Base-by-base conservation (phyloP, 2,888 invertebrate genomes). In the Oscheius sp. region DNA sequence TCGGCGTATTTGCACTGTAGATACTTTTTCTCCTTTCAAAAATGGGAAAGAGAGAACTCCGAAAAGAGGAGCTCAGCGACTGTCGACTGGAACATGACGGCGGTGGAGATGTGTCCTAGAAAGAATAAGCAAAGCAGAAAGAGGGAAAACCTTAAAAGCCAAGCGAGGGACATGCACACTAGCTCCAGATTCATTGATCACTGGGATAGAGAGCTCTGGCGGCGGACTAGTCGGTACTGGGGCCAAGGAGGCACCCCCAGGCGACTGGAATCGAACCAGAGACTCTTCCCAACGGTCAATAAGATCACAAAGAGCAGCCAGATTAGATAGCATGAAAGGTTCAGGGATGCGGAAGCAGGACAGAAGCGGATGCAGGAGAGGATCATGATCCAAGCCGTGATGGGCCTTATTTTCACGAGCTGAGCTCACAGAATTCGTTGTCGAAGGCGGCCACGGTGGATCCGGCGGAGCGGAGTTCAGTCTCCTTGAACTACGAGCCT, bases 321-420 rank as follows among this genome's bases (percentile, higher is more conserved):
- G 75, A 68, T 85, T 86, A 59, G 84, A 81, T 43, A 86, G 81
- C 86, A 86, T 86, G 73, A 85, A 86, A 6, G 86, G 86, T 25
- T 79, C 74, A 25, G 82, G 76, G 64, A 86, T 77, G 63, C 76
- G 74, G 76, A 85, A 83, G 43, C 78, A 79, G 46, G 72, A 55
- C 27, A 80, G 81, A 9, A 79, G 75, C 7, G 74, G 71, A 6
- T 71, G 69, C 59, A 70, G 73, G 12, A 81, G 76, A 9, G 83
- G 83, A 9, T 74, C 68, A 9, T 69, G 61, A 2, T 63, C 72
- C 45, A 27, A 52, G 16, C 69, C 55, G n/a, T 55, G 41, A 68
- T 43, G 59, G 25, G 73, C 52, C 63, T 64, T 64, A 61, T 68
- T 69, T 68, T 59, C 45, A 41, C 58, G 63, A 56, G 72, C 61